Percentiles rank a stretch among this genome's conserved stretches.
phyloP scores from a whole-genome alignment of 2,797 vertebrate species.

The Acanthiza pusilla region DNA sequence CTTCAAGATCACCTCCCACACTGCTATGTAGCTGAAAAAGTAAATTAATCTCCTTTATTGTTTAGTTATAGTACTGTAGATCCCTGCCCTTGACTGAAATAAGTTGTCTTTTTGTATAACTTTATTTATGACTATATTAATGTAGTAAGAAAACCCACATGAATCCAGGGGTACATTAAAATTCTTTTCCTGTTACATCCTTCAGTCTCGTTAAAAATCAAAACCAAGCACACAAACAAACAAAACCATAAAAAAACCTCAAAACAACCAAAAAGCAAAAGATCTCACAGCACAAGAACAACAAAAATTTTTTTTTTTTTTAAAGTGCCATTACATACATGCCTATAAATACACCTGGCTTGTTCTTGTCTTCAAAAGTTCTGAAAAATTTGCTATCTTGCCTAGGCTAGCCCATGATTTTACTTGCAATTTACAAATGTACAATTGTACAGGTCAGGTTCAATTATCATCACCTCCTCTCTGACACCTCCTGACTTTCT shows the following conservation, averaged over 20 bases:
- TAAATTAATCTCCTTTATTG: neutral
- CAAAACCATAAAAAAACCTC: rapidly evolving
- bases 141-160: neutral
- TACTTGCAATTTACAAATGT: neutral
- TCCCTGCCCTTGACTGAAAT: neutral
- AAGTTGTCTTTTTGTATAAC: neutral
- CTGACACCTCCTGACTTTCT: neutral
- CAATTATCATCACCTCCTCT: neutral
- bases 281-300: neutral
- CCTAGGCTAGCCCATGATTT: neutral
- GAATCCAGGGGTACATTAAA: neutral
- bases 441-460: neutral
- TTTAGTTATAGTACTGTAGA: neutral
- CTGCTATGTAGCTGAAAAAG: neutral
- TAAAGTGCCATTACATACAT: neutral
- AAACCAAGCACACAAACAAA: neutral
- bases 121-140: neutral
- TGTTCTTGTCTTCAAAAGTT: neutral
- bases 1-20: neutral
- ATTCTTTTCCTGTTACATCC: neutral
- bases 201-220: neutral
- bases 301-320: neutral
- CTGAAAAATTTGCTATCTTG: neutral
- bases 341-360: neutral
- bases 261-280: neutral